These are phyloP conservation scores for Phrixothrix hirtus DNA, from an alignment of 2,888 invertebrate species.

Conservation along the genomic window DNA sequence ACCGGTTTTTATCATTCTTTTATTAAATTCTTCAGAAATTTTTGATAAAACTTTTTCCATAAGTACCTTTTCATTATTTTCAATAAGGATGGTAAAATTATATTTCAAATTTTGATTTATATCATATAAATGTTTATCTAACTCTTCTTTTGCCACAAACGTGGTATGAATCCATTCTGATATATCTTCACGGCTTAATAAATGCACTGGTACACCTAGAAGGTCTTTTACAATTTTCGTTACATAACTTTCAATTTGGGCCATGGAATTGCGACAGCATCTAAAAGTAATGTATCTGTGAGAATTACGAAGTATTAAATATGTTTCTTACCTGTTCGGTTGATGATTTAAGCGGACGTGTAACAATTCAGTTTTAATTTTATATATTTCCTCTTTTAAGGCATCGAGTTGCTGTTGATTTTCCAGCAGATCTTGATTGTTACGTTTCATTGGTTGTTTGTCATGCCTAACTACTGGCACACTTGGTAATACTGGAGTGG, in stretches of 20 bases:
- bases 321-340: no score
- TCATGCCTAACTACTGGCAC: neutral
- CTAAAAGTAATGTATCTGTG: conserved; percentile 17
- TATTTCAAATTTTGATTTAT: conserved; percentile 57
- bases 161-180: conserved; percentile 63
- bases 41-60: conserved; percentile 48
- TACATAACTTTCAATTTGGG: conserved; percentile 48
- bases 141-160: conserved; percentile 66
- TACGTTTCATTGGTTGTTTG: conserved; percentile 39
- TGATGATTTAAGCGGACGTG: no score
- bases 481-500: neutral
- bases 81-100: conserved; percentile 55
- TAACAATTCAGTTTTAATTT: no score
- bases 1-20: conserved; percentile 43
- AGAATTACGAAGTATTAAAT: no score
- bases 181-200: conserved; percentile 57
- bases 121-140: conserved; percentile 61
- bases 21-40: conserved; percentile 52
- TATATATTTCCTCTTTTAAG: conserved; percentile 56
- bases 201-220: conserved; percentile 46
- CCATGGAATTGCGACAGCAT: conserved; percentile 47
- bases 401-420: conserved; percentile 36
- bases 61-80: conserved; percentile 47
- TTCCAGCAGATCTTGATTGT: conserved; percentile 21
- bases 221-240: conserved; percentile 42